These are phyloP conservation scores for Platynereis dumerilii DNA, from an alignment of 2,888 invertebrate species.

Conservation along the genomic window DNA sequence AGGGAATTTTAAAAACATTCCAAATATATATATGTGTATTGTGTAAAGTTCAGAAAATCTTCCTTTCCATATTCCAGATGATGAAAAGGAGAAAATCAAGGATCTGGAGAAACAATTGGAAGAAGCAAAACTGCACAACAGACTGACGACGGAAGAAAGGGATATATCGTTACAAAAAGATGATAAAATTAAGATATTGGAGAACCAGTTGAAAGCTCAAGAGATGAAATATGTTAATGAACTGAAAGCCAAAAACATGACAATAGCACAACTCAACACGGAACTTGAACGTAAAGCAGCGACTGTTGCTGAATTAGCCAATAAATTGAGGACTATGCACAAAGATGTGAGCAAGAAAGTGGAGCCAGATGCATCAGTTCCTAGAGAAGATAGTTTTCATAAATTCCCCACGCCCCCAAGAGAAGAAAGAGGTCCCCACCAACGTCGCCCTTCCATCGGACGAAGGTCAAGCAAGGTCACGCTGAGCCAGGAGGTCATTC, in stretches of 20 bases:
- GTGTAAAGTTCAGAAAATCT: too few species aligned
- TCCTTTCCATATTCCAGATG: slow-evolving; percentile 14
- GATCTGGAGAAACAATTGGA: slow-evolving; percentile 31
- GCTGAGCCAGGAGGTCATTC: background rate
- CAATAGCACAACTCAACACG: slow-evolving; percentile 44
- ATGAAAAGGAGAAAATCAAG: slow-evolving; percentile 13
- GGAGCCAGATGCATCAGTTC: background rate
- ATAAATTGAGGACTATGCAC: slow-evolving; percentile 5
- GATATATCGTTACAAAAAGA: slow-evolving; percentile 45
- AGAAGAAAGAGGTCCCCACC: background rate
- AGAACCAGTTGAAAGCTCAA: slow-evolving; percentile 45
- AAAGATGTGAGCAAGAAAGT: background rate
- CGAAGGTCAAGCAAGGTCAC: too few species aligned
- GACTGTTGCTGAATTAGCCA: slow-evolving; percentile 5
- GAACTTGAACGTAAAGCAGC: slow-evolving; percentile 51
- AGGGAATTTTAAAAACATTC: too few species aligned
- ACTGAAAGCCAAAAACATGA: slow-evolving; percentile 41
- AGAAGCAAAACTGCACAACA: background rate
- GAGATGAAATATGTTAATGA: slow-evolving; percentile 52
- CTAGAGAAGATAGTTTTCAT: background rate
- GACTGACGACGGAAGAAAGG: slow-evolving; percentile 29
- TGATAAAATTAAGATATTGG: slow-evolving; percentile 43
- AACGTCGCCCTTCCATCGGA: too few species aligned
- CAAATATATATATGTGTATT: too few species aligned
- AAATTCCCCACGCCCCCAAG: slow-evolving; percentile 2